Evolutionary conservation across 2,888 invertebrate species (phyloP), one percentile per base, ranked within the genome.

Genomic region (Folsomia manolachei): DNA sequence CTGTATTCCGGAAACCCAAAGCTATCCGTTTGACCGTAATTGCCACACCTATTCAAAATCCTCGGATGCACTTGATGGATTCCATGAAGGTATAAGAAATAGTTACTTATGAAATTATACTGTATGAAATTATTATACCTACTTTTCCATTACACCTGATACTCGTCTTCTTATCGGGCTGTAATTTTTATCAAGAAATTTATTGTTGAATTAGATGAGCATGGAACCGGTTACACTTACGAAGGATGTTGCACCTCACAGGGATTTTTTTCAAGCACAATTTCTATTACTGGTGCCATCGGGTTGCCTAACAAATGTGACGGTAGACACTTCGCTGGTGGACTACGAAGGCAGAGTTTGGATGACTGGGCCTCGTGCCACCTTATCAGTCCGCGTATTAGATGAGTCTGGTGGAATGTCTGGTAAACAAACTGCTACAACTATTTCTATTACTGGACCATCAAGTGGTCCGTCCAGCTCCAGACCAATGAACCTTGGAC

Each of bases 241-340:
- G 79, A 83, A 80, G 69, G 79, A 81, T 0, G 94, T 95, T 1
- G 88, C 90, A 11, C 96, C 96, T 0, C 93, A 95, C 82, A 90
- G 94, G 27, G 97, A 97, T 83, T 97, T 96, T 86, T 95, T 97
- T 84, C 92, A 93, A 0, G 93, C 94, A 0, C 94, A 94, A 83
- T 96, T 97, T 84, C 86, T 97, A 66, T 86, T 97, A 52, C 88
- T 90, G 0, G 90, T 94, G 23, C 85, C 85, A 77, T 85, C 82
- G 14, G 72, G 81, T 21, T 81, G 81, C 27, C 26, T 80, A 14
- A 81, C 81, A 4, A 86, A 86, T 0, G 90, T 96, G 27, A 90
- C 90, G 0, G 89, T 95, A 7, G 93, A 94, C 82, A 93, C 95
- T 0, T 91, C 91, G 75, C 90, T 95, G 69, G 88, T 95, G 0